These are phyloP conservation scores for Imbricaverruca yamaguchii DNA, from an alignment of 2,888 invertebrate genomes.

Conservation along the genomic window DNA sequence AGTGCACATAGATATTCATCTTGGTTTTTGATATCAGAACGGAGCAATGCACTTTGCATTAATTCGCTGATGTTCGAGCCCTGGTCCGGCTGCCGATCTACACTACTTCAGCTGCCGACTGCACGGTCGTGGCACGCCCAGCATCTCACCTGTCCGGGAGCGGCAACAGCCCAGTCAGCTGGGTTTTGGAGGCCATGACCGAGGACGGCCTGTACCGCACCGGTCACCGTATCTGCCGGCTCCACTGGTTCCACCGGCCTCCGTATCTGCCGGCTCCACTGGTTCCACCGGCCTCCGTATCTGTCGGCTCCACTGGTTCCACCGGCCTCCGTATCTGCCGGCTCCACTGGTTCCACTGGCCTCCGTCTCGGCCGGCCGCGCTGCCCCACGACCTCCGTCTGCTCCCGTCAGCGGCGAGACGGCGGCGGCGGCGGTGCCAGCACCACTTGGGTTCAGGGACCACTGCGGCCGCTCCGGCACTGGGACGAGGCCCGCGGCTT, in stretches of 20 bases:
- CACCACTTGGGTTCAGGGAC: no score
- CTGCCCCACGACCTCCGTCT: neutral
- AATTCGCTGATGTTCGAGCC: no score
- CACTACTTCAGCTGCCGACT: no score
- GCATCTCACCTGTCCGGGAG: neutral
- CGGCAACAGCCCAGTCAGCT: neutral
- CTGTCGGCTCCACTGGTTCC: neutral
- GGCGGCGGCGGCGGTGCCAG: no score
- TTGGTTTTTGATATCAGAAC: no score
- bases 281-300: neutral
- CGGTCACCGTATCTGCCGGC: neutral
- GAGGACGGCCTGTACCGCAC: neutral
- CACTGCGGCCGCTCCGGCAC: no score
- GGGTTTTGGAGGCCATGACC: neutral
- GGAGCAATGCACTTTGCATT: no score
- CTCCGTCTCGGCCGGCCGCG: conserved; percentile 11
- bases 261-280: neutral
- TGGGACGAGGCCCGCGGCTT: no score
- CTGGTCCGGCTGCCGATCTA: no score
- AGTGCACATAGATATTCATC: no score
- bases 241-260: neutral
- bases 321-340: neutral
- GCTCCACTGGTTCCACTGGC: neutral
- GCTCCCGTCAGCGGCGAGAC: no score
- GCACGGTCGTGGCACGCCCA: no score